Evolutionary conservation across 2,113 vertebrate species (phyloP), one percentile per base, ranked within the genome.

Genomic region (Glaucidium brasilianum): DNA sequence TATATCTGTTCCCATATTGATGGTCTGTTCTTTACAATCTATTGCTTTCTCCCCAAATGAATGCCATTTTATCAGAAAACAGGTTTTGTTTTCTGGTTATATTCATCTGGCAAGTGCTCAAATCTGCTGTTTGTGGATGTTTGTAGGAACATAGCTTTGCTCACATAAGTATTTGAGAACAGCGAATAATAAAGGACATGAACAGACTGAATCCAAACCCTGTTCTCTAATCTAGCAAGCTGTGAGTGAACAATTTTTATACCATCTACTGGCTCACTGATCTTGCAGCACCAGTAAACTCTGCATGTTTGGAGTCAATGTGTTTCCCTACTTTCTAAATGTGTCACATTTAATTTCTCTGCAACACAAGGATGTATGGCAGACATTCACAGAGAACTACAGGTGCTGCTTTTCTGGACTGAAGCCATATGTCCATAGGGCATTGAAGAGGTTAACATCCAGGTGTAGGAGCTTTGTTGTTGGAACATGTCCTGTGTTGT

Each of bases 321-420:
- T 55, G 32, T 37, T 91, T 82, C 59, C 72, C 12, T 17, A 15
- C n/a, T 79, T 50, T 69, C 35, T 80, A 79, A 94, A 79, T 27
- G 18, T 85, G 84, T 96, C 85, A 88, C 80, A 75, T 78, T 47
- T 91, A 21, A 55, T 91, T 95, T 92, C 88, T 87, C 85, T 87
- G 79, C 92, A 95, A 37, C 73, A 92, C 50, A 37, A 96, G 97
- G 91, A 85, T 0, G 16, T 92, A 41, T 95, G 94, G 96, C 95
- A 98, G 94, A 34, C 34, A 29, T 97, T 97, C 95, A 95, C 69
- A 32, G 88, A 90, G 75, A 92, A 76, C 92, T 93, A 97, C 97
- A 98, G 98, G 97, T 98, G 97, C 81, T 97, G 92, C 71, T 95
- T 94, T 84, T 95, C 96, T 98, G 98, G 97, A 97, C 81, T 60